These are phyloP conservation scores for Chorisops tibialis DNA, from an alignment of 2,888 invertebrate species.

Conservation along the genomic window DNA sequence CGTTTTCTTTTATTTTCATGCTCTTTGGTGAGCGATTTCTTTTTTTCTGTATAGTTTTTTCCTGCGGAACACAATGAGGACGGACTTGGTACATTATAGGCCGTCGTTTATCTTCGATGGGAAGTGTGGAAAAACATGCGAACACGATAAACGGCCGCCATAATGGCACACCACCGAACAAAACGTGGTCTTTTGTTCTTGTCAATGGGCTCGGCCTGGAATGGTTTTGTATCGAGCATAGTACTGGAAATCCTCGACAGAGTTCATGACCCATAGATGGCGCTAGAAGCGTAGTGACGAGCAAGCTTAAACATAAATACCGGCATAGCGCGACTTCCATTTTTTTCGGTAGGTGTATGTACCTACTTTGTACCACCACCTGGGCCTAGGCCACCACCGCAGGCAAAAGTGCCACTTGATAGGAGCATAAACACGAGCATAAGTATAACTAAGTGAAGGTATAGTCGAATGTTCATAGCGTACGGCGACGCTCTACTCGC, in stretches of 20 bases:
- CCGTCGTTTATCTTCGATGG: conserved; percentile 7
- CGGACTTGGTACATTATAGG: neutral
- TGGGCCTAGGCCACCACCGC: neutral
- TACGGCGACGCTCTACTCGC: too few species aligned
- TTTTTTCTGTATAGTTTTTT: too few species aligned
- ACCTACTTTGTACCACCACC: neutral
- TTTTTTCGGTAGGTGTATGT: conserved; percentile 12
- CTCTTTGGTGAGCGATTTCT: too few species aligned
- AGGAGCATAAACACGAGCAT: neutral
- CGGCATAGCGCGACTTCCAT: neutral
- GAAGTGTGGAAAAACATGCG: conserved; percentile 1
- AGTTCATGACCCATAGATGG: conserved; percentile 17
- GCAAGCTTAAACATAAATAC: neutral
- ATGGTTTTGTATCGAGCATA: neutral
- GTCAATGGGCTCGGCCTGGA: conserved; percentile 6
- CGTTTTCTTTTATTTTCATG: too few species aligned
- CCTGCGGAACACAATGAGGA: too few species aligned
- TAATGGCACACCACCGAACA: conserved; percentile 11
- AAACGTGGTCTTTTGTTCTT: conserved; percentile 9
- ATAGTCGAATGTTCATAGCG: too few species aligned
- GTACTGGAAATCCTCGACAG: conserved; percentile 1
- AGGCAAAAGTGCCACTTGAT: conserved; percentile 8
- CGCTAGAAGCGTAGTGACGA: neutral
- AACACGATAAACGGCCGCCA: conserved; percentile 13
- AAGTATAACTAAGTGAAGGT: too few species aligned